phyloP scores from a whole-genome alignment of 1,140 invertebrate genomes.

The Contarinia nasturtii region DNA sequence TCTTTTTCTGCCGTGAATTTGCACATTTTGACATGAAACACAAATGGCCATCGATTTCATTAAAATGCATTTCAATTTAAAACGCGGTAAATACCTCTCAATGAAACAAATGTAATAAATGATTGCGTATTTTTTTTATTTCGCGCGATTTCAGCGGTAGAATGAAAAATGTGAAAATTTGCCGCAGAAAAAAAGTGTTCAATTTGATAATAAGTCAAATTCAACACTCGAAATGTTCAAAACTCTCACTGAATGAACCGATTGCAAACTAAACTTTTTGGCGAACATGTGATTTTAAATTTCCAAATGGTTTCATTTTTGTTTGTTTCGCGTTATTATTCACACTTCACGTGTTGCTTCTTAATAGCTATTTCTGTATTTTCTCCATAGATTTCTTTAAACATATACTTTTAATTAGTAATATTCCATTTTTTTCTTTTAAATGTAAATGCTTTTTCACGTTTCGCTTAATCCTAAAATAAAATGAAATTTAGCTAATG shows the following conservation, averaged over 20 bases:
- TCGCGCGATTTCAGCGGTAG: too few relatives aligned
- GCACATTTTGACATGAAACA: background rate
- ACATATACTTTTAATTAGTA: slow-evolving; percentile 10
- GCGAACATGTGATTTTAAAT: slow-evolving; percentile 24
- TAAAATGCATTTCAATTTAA: too few relatives aligned
- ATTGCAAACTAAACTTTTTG: slow-evolving; percentile 11
- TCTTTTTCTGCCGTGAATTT: slow-evolving; percentile 4
- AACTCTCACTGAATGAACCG: slow-evolving; percentile 10
- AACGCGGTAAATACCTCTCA: too few relatives aligned
- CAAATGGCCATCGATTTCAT: too few relatives aligned
- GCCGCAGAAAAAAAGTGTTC: too few relatives aligned
- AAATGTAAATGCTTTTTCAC: slow-evolving; percentile 7
- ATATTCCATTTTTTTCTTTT: background rate
- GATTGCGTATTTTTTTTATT: too few relatives aligned
- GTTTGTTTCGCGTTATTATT: slow-evolving; percentile 14
- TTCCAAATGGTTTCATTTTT: slow-evolving; percentile 24
- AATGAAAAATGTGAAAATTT: too few relatives aligned
- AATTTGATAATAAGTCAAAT: too few relatives aligned
- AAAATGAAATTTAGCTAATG: slow-evolving; percentile 6
- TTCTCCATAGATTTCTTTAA: slow-evolving; percentile 10
- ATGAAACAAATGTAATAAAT: too few relatives aligned
- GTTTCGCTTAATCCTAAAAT: slow-evolving; percentile 14
- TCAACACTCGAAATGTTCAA: background rate
- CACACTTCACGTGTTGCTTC: slow-evolving; percentile 3
- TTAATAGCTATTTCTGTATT: slow-evolving; percentile 2